A percentile compares a stretch with the other conserved stretches of the same genome.
phyloP scores from a whole-genome alignment of 1,140 invertebrate genomes.

The Meloidogyne chitwoodi region DNA sequence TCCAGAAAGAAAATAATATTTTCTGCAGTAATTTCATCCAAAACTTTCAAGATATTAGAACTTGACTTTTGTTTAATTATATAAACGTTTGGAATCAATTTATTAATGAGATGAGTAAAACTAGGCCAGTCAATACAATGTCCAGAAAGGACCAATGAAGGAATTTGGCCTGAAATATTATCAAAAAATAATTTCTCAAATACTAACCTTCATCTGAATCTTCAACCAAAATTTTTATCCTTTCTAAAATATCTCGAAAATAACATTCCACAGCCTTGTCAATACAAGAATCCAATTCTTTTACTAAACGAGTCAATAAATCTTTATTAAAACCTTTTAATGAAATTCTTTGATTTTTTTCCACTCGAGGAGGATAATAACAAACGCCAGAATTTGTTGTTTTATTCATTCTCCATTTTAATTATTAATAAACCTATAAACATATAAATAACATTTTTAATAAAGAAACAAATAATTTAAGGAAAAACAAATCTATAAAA shows the following conservation, averaged over 20 bases:
- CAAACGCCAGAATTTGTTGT: background rate
- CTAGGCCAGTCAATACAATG: conserved; percentile 20
- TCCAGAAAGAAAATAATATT: background rate
- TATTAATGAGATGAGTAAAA: background rate
- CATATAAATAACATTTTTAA: background rate
- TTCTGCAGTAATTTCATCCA: background rate
- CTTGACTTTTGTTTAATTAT: background rate
- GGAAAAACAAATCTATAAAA: background rate
- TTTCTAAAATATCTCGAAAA: background rate
- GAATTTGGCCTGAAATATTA: conserved; percentile 6
- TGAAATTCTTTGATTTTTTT: background rate
- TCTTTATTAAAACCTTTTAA: background rate
- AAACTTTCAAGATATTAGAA: background rate
- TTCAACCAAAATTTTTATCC: background rate
- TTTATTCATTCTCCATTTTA: background rate
- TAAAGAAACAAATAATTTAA: background rate
- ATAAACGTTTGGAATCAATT: background rate
- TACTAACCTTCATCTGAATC: background rate
- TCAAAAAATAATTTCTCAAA: background rate
- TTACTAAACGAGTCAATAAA: background rate
- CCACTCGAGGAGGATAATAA: background rate
- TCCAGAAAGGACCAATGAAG: conserved; percentile 16
- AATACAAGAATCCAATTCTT: background rate
- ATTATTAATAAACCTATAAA: background rate
- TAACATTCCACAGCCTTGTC: background rate